Evolutionary conservation across 2,888 invertebrate species (phyloP).

Genomic region (Ichneumoninae sp.): DNA sequence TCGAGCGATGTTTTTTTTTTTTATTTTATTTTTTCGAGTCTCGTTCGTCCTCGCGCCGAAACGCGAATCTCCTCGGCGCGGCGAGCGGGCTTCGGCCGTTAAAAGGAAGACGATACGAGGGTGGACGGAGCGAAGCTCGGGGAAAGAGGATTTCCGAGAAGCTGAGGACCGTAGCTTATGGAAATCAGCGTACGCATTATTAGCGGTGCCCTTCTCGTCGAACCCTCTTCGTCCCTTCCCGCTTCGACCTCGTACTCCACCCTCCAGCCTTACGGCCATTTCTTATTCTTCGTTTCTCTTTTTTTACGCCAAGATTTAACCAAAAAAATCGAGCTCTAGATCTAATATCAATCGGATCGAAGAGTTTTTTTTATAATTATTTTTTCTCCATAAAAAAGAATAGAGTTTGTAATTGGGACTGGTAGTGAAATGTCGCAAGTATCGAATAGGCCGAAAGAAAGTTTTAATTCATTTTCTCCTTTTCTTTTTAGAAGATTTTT

Average conservation of each 20-base stretch:
- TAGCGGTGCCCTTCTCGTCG: constrained; percentile 64
- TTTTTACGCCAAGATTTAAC: neutral
- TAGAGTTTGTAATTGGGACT: neutral
- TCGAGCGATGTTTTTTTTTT: constrained; percentile 35
- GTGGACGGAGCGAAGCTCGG: constrained; percentile 42
- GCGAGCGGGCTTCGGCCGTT: constrained; percentile 53
- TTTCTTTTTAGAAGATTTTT: no score
- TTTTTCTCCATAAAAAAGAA: neutral
- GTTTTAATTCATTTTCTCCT: neutral
- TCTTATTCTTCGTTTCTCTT: constrained; percentile 35
- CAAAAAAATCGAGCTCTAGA: neutral
- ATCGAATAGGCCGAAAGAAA: neutral
- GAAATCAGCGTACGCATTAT: constrained; percentile 76
- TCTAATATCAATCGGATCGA: constrained; percentile 27
- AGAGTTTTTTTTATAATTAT: constrained; percentile 6
- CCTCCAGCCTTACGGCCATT: neutral
- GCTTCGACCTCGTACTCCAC: constrained; percentile 45
- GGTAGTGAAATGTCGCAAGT: neutral
- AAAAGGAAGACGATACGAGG: constrained; percentile 59
- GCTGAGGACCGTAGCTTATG: constrained; percentile 74
- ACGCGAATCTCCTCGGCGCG: constrained; percentile 51
- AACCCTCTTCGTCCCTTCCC: constrained; percentile 59
- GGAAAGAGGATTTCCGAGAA: constrained; percentile 71
- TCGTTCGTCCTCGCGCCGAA: constrained; percentile 46
- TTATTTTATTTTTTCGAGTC: constrained; percentile 50